These are phyloP conservation scores for Tauraco hartlaubi DNA, from an alignment of 2,797 vertebrate genomes.

Conservation along the genomic window DNA sequence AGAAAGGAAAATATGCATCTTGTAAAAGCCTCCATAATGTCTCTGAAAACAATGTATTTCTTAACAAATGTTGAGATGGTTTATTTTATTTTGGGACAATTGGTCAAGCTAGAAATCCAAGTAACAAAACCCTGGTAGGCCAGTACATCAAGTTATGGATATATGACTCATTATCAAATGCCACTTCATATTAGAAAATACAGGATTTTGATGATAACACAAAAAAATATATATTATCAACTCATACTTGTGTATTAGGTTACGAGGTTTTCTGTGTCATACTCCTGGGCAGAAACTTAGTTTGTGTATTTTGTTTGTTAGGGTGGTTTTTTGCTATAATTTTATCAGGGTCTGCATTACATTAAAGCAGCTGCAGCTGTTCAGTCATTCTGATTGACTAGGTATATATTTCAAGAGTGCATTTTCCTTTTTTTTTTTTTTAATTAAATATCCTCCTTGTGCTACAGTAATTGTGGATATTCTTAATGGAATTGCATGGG, in stretches of 20 bases:
- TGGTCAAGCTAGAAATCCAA: neutral
- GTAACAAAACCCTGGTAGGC: neutral
- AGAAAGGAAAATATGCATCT: neutral
- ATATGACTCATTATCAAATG: neutral
- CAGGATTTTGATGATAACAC: neutral
- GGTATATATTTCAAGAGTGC: neutral
- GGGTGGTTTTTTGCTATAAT: neutral
- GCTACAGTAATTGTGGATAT: neutral
- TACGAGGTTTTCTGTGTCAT: neutral
- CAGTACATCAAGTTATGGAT: neutral
- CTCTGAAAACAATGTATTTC: neutral
- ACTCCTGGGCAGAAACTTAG: neutral
- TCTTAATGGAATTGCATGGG: slow-evolving; percentile 20
- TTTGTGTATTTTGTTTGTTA: neutral
- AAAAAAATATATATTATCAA: neutral
- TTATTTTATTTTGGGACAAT: neutral
- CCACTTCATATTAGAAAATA: neutral
- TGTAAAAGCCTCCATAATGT: neutral
- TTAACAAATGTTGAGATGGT: neutral
- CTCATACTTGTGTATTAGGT: neutral
- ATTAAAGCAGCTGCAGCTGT: neutral
- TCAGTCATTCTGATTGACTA: neutral
- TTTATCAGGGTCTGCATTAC: neutral
- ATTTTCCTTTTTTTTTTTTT: neutral
- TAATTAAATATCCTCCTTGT: slow-evolving; percentile 3